A percentile compares a stretch with the other conserved stretches of the same genome.
Conservation (phyloP, 2,113 vertebrate genomes). For the Malurus elegans region DNA sequence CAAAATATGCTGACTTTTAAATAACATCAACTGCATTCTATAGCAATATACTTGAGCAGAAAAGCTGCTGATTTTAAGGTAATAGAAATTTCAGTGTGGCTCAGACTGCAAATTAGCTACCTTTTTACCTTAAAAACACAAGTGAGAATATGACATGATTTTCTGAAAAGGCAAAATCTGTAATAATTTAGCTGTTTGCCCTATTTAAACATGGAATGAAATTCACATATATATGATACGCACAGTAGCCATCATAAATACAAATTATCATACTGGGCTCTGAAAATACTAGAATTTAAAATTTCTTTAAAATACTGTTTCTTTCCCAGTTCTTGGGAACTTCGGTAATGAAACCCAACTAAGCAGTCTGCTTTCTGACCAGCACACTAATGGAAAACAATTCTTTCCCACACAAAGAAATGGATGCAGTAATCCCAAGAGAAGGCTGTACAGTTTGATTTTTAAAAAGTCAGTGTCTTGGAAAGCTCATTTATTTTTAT, state of each 20-base stretch:
- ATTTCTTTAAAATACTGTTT: background rate
- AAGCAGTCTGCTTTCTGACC: slow-evolving; percentile 32
- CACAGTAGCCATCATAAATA: background rate
- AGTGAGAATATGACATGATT: rapidly evolving
- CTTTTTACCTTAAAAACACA: background rate
- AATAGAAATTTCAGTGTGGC: background rate
- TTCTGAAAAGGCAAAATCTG: background rate
- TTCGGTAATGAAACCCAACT: background rate
- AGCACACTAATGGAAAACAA: slow-evolving; percentile 60
- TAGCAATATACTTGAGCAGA: background rate
- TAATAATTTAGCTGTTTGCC: background rate
- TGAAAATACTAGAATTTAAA: background rate
- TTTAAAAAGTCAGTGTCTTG: background rate
- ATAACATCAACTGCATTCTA: background rate
- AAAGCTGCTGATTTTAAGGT: background rate
- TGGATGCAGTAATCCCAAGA: slow-evolving; percentile 35
- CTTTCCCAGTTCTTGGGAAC: background rate
- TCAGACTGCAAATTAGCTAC: background rate
- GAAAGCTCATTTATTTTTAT: slow-evolving; percentile 38
- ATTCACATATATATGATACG: background rate
- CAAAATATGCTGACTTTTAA: background rate
- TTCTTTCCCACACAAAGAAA: slow-evolving; percentile 60
- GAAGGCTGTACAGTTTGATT: background rate
- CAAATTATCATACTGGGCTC: background rate
- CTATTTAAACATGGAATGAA: background rate